Conservation (phyloP, 2,797 vertebrate genomes). For the Cryptoblepharus egeriae region DNA sequence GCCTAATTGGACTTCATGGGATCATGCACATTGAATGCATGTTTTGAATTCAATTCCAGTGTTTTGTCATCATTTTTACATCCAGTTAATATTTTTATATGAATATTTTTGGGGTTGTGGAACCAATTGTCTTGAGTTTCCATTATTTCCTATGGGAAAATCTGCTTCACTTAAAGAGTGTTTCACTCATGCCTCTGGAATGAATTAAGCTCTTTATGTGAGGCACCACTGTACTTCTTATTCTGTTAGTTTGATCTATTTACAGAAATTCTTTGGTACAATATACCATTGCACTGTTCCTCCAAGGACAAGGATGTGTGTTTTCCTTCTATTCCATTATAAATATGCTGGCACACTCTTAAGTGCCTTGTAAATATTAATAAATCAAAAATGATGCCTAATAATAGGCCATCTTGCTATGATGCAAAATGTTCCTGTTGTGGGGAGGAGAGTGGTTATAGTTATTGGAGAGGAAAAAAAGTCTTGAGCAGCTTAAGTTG, state of each 20-base stretch:
- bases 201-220: too few species aligned
- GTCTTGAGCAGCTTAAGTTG: not conserved
- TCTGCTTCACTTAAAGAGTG: too few species aligned
- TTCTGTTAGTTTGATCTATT: not conserved
- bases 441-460: not conserved
- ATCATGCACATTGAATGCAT: too few species aligned
- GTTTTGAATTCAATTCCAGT: too few species aligned
- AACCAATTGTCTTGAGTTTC: too few species aligned
- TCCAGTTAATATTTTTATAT: too few species aligned
- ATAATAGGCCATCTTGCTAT: not conserved
- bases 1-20: too few species aligned
- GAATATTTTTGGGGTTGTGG: too few species aligned
- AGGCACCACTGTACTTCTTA: too few species aligned
- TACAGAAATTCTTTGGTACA: not conserved
- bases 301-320: not conserved
- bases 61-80: too few species aligned
- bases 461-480: not conserved
- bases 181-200: too few species aligned
- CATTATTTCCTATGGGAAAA: too few species aligned
- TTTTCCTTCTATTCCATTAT: not conserved
- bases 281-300: not conserved
- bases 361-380: conserved; percentile 16
- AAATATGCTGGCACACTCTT: not conserved
- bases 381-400: not conserved
- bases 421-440: not conserved